Base-by-base conservation (phyloP, 2,797 vertebrate species). In the Cossypha caffra region DNA sequence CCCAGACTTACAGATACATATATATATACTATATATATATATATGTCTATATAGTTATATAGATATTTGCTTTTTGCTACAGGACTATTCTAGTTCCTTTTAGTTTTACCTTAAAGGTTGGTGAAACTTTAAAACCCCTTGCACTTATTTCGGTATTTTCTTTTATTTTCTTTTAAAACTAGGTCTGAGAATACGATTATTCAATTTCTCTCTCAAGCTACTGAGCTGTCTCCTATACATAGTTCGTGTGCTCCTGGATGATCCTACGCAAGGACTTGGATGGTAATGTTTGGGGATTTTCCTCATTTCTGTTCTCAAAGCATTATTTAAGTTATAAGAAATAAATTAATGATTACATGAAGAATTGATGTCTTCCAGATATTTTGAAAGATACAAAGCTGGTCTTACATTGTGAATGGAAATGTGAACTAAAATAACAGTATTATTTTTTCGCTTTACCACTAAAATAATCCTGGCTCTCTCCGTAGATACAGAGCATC, bases 221-320 rank as follows among this genome's bases (percentile, higher is more conserved):
- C 96, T 99, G 72, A 98, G 98, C 96, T 99, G 98, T 91, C 97
- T 98, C 81, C 95, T 99, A 50, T 99, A 99, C 58, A 98, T 99
- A 92, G 89, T 96, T 83, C 98, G 98, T 87, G 98, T 98, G 38
- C 97, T 98, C 11, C 95, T 98, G 83, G 97, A 98, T 96, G 98
- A 98, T 47, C 97, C 98, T 33, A 86, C 94, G 54, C 96, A 98
- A 96, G 97, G 95, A 95, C 94, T 96, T 77, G 95, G 86, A 97
- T 98, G 98, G 98, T 98, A 98, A 97, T 58, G 6, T 59, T 42
- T 48, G 38, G 13, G 23, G 0, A 35, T 40, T 61, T 76, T 80
- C 20, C 50, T 90, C 47, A 25, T 77, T 83, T 91, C 47, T 92
- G 11, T 50, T 88, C 50, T 68, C 29, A 62, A 62, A 95, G 13